phyloP scores from a whole-genome alignment of 2,888 invertebrate genomes.

The Acronicta aceris region DNA sequence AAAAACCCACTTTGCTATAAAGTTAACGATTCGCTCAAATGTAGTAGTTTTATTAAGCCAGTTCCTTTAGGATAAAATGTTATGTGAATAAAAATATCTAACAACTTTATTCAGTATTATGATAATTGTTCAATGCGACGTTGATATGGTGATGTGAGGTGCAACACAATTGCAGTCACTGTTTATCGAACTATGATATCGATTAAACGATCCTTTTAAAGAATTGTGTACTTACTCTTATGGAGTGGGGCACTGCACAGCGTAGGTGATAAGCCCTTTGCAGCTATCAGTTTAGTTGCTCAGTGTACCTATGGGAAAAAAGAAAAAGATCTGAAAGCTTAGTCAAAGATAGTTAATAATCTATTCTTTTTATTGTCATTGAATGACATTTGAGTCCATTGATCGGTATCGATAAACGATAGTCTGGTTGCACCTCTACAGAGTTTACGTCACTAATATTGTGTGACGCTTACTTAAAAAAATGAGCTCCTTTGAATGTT shows the following conservation, averaged over 20 bases:
- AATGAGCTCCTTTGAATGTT: too few relatives aligned
- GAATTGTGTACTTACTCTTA: too few relatives aligned
- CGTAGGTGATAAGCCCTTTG: too few relatives aligned
- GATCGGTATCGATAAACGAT: background rate
- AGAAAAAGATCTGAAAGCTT: too few relatives aligned
- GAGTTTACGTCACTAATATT: background rate
- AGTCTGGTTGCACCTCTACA: background rate
- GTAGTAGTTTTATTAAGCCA: conserved; percentile 77
- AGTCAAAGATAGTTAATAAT: too few relatives aligned
- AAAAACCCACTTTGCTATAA: conserved; percentile 22
- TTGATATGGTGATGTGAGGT: background rate
- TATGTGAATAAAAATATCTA: conserved; percentile 50
- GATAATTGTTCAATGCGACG: conserved; percentile 27
- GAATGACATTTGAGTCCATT: background rate
- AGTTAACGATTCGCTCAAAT: conserved; percentile 74
- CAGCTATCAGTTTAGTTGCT: too few relatives aligned
- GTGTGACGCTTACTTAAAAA: background rate
- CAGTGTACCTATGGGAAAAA: too few relatives aligned
- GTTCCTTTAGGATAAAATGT: conserved; percentile 81
- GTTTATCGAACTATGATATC: background rate
- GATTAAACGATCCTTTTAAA: background rate
- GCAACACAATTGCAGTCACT: background rate
- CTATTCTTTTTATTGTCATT: background rate
- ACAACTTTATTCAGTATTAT: conserved; percentile 47
- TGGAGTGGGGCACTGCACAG: too few relatives aligned